Evolutionary conservation across 2,797 vertebrate species (phyloP), one percentile per base, ranked within the genome.

Genomic region (Graptemys geographica): DNA sequence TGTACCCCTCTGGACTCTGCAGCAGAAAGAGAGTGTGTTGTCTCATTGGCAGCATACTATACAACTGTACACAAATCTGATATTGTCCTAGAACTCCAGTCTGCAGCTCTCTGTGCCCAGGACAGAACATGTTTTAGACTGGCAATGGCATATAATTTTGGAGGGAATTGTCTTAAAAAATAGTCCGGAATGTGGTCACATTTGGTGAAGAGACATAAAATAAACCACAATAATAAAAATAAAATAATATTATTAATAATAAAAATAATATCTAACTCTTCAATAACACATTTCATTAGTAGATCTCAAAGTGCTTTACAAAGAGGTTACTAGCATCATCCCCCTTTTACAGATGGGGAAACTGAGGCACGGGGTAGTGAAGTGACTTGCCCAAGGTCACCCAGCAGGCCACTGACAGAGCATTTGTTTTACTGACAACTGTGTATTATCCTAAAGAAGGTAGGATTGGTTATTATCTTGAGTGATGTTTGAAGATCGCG

Each of bases 1-100:
- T 95, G 88, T 52, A 95, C 85, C 76, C 51, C 27, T 94, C 90
- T 84, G 83, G 65, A 93, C 91, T 88, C 47, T 47, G 91, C 94
- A 90, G 92, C 65, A 28, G 88, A 53, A 89, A 87, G 19, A 81
- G 28, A 95, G 89, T 62, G 80, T 52, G 72, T 53, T 92, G 83
- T 83, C 82, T 47, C 4, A 84, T 31, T 90, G 90, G 62, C 57
- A 72, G 52, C 51, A 13, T 0, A 2, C 51, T 52, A 76, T 0
- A 1, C 53, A 72, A 88, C 65, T 87, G 78, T 44, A 78, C 86
- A 11, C 62, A 44, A 52, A 94, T 79, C 86, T 53, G 72, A 82
- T 25, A 31, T 31, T 16, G 74, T 74, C 19, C 13, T 53, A 65
- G 56, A 31, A 4, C 5, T 11, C 72, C 86, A 37, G 83, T 80